Evolutionary conservation across 2,797 vertebrate species (phyloP).

Genomic region (Betta splendens): DNA sequence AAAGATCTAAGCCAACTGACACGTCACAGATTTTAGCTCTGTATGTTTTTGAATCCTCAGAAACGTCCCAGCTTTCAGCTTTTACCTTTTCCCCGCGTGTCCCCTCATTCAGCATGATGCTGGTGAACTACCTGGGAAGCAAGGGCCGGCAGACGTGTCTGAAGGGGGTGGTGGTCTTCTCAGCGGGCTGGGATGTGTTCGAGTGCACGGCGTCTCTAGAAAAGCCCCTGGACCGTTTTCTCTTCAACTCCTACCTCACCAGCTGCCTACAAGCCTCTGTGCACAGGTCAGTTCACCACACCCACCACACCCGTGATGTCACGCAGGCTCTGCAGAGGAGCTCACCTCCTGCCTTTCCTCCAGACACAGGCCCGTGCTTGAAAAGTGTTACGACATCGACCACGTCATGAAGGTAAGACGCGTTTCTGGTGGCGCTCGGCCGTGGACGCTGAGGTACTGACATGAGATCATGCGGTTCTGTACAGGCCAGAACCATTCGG

Average conservation of each 20-base stretch:
- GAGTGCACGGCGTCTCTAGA: conserved; percentile 94
- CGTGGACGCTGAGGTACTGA: conserved; percentile 13
- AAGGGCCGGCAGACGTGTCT: conserved; percentile 90
- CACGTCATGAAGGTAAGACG: conserved; percentile 94
- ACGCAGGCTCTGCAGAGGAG: no score
- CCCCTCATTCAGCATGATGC: conserved; percentile 88
- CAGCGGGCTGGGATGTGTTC: conserved; percentile 97
- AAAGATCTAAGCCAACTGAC: no score
- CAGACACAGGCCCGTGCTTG: conserved; percentile 93
- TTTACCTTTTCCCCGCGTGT: conserved; percentile 16
- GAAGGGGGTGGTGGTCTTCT: conserved; percentile 94
- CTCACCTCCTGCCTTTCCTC: conserved; percentile 48
- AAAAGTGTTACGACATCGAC: conserved; percentile 94
- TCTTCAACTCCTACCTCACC: conserved; percentile 99
- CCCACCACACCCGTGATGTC: no score
- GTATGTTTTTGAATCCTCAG: no score
- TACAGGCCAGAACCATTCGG: conserved; percentile 92
- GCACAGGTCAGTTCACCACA: conserved; percentile 89
- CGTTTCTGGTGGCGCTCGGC: conserved; percentile 25
- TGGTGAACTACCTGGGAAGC: conserved; percentile 96
- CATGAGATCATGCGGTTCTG: conserved; percentile 3
- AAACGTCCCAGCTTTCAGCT: conserved; percentile 46
- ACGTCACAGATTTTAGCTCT: background rate
- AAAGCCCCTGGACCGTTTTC: conserved; percentile 95
- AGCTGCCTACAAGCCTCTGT: conserved; percentile 96